Percentiles rank a stretch among this genome's conserved stretches.
Evolutionary conservation across 2,888 invertebrate genomes (phyloP).

Genomic region (Frankliniella intonsa): DNA sequence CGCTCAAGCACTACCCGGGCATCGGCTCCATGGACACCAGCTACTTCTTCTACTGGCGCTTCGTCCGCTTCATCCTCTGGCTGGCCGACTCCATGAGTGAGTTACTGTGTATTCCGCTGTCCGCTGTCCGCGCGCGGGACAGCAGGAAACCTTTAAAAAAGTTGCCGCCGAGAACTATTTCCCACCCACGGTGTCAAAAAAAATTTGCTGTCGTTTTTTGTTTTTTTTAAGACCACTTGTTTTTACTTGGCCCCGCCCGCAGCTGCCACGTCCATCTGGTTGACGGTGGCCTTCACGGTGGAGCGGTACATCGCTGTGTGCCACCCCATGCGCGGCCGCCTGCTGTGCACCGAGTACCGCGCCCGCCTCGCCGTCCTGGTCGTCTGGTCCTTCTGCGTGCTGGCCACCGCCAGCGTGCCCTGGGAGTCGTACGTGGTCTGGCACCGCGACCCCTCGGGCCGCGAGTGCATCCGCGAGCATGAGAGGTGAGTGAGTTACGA

Average conservation of each 20-base stretch:
- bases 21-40: conserved; percentile 51
- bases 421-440: conserved; percentile 57
- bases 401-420: conserved; percentile 60
- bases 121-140: neutral
- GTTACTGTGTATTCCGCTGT: conserved; percentile 43
- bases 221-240: conserved; percentile 34
- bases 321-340: conserved; percentile 66
- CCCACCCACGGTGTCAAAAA: neutral
- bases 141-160: conserved; percentile 19
- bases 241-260: conserved; percentile 32
- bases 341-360: conserved; percentile 63
- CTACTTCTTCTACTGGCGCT: conserved; percentile 56
- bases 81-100: conserved; percentile 62
- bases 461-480: conserved; percentile 27
- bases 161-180: neutral
- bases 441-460: neutral
- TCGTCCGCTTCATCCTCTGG: conserved; percentile 57
- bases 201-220: conserved; percentile 28
- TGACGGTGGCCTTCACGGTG: conserved; percentile 69
- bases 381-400: conserved; percentile 56
- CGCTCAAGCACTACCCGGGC: conserved; percentile 56
- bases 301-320: conserved; percentile 72
- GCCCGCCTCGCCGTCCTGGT: conserved; percentile 61
- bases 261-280: conserved; percentile 66
- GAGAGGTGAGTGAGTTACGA: conserved; percentile 26